phyloP scores from a whole-genome alignment of 2,113 vertebrate genomes.

The Psettodes erumei region DNA sequence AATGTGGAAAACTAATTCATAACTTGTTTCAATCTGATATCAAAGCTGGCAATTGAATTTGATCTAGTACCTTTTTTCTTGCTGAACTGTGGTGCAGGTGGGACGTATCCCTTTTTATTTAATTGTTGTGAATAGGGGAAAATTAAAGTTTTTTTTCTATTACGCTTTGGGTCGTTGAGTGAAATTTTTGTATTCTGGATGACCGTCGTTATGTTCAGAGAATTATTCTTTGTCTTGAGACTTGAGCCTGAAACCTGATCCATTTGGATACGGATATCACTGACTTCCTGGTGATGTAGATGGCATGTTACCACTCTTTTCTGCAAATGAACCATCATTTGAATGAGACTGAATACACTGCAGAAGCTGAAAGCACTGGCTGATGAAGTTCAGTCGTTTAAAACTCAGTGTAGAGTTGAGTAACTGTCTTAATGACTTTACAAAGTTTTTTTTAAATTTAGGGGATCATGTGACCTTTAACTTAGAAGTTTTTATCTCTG shows the following conservation, averaged over 20 bases:
- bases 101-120: conserved; percentile 80
- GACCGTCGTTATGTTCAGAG: not conserved
- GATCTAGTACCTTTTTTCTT: conserved; percentile 64
- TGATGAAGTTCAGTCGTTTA: no score
- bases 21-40: conserved; percentile 71
- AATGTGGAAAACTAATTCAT: conserved; percentile 67
- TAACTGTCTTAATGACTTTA: no score
- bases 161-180: conserved; percentile 45
- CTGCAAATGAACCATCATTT: not conserved
- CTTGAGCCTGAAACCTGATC: not conserved
- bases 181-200: not conserved
- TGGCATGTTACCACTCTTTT: not conserved
- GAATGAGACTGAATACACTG: no score
- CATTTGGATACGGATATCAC: not conserved
- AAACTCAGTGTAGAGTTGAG: no score
- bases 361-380: no score
- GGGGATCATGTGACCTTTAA: no score
- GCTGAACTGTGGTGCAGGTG: conserved; percentile 78
- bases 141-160: conserved; percentile 81
- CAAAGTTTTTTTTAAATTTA: no score
- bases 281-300: not conserved
- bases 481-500: no score
- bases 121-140: conserved; percentile 79
- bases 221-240: not conserved
- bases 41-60: conserved; percentile 68